Base-by-base conservation (phyloP, 2,888 invertebrate species). In the Himalopsyche kuldschensis region DNA sequence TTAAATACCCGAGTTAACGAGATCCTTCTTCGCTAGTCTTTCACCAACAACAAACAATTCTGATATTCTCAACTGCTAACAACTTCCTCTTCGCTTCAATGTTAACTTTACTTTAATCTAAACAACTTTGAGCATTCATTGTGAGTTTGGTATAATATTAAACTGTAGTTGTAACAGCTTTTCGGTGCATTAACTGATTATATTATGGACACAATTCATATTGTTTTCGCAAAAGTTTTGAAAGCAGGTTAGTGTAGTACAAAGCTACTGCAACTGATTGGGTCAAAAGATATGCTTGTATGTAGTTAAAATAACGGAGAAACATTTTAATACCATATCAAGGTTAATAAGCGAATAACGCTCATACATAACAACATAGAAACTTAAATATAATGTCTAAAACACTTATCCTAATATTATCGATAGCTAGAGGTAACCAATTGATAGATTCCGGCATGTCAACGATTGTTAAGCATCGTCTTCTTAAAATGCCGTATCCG, bases 11-110 rank as follows among this genome's bases (percentile, higher is more conserved):
- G 76, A 83, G 76, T 82, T 83, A 83, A 83, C 55, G 55, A 55
- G 55, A n/a, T 15, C 55, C 55, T 55, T 55, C 55, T 55, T 75
- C 75, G 75, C 75, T 82, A 78, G 75, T 83, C 48, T 27, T 47
- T 55, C 41, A 15, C 41, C 2, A 55, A 6, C 75, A 79, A 79
- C 41, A 41, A 41, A 41, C 83, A 75, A 80, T 83, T 76, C 48
- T 69, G 80, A 80, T 83, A 80, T 80, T 79, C 82, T 31, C 79
- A 82, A 82, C 82, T 78, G 78, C 78, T 82, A 82, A 82, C 82
- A 79, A 83, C 83, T 83, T 80, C 76, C 83, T 79, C 24, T 41
- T 48, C 31, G 75, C 31, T 31, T n/a, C 31, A 27, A 20, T 55
- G 55, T 55, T 55, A 55, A 55, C 55, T 55, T 55, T 31, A 75